Conservation (phyloP, 2,113 vertebrate species). For the Melozone crissalis region DNA sequence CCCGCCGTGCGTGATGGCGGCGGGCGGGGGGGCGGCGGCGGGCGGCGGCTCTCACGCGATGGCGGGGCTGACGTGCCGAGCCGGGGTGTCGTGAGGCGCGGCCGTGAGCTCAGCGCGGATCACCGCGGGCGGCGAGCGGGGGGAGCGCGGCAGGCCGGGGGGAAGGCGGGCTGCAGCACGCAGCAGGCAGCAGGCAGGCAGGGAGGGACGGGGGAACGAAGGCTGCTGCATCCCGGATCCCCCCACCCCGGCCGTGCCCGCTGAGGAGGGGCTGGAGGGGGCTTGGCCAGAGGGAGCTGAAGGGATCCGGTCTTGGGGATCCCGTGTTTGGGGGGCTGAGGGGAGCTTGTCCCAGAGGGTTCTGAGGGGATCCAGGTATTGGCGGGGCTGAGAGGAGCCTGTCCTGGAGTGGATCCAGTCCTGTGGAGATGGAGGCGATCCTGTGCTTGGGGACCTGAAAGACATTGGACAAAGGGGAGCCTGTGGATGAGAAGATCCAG, state of each 20-base stretch:
- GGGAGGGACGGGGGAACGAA: neutral
- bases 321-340: neutral
- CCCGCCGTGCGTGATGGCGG: constrained; percentile 13
- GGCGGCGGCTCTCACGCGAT: constrained; percentile 33
- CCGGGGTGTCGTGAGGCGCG: constrained; percentile 64
- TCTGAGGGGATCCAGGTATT: neutral
- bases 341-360: neutral
- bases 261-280: neutral
- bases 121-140: constrained; percentile 5
- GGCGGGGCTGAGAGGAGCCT: neutral
- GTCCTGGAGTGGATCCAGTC: neutral
- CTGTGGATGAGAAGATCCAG: neutral
- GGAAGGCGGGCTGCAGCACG: constrained; percentile 36
- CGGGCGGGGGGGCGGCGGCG: neutral
- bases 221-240: rapidly evolving
- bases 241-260: neutral
- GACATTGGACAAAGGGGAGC: neutral
- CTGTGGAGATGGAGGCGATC: neutral
- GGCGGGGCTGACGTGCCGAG: neutral
- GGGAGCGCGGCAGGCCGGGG: neutral
- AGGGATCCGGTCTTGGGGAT: neutral
- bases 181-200: neutral
- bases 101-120: constrained; percentile 38
- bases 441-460: neutral
- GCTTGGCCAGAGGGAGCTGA: too few relatives aligned